These are phyloP conservation scores for Erannis defoliaria DNA, from an alignment of 2,888 invertebrate species.

Conservation along the genomic window DNA sequence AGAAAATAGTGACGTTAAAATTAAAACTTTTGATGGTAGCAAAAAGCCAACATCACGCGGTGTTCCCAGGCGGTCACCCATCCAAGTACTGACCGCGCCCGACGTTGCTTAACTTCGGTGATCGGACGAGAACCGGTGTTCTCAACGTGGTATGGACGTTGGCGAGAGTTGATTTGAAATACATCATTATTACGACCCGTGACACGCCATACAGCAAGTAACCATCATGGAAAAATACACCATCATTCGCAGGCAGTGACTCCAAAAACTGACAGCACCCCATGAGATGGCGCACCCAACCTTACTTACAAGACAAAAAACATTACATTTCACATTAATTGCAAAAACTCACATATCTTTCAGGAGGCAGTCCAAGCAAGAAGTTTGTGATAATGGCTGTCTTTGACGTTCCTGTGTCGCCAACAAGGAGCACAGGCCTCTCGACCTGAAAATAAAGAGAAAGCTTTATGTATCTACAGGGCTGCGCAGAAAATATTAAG, in stretches of 20 bases:
- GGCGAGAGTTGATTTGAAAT: conserved; percentile 2
- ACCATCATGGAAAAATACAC: no score
- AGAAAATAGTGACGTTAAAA: no score
- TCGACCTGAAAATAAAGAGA: conserved; percentile 82
- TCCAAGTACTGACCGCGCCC: conserved; percentile 75
- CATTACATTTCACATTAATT: neutral
- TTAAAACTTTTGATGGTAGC: neutral
- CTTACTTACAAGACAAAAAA: neutral
- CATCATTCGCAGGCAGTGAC: no score
- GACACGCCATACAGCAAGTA: neutral
- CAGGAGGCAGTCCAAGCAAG: conserved; percentile 89
- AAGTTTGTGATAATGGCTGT: conserved; percentile 95
- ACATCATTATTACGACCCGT: neutral
- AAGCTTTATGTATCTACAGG: no score
- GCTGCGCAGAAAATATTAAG: no score
- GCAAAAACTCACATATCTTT: conserved; percentile 87
- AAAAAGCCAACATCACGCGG: conserved; percentile 66
- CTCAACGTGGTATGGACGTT: conserved; percentile 49
- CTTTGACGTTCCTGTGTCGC: conserved; percentile 97
- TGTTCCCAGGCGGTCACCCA: conserved; percentile 74
- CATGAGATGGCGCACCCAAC: neutral
- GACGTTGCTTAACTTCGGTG: conserved; percentile 81
- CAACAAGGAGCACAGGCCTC: conserved; percentile 93
- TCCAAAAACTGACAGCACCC: neutral
- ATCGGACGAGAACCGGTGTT: conserved; percentile 76